A percentile compares a stretch with the other conserved stretches of the same genome.
phyloP scores from a whole-genome alignment of 2,113 vertebrate species.

The Leiothrix lutea region DNA sequence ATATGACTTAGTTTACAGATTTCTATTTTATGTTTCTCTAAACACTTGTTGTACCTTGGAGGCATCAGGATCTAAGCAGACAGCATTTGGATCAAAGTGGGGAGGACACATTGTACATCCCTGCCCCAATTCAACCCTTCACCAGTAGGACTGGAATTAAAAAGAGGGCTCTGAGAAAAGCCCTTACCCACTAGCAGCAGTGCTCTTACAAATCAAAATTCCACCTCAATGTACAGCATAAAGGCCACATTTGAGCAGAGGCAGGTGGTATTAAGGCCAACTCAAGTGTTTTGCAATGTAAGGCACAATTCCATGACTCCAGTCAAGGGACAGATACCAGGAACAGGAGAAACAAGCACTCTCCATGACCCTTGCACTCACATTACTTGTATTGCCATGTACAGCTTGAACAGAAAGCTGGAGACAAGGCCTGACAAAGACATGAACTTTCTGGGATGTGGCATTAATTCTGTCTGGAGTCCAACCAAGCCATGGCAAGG shows the following conservation, averaged over 20 bases:
- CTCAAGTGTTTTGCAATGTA: background rate
- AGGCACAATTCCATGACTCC: background rate
- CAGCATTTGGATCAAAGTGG: background rate
- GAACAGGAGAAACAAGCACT: background rate
- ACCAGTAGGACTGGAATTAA: background rate
- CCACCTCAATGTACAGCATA: background rate
- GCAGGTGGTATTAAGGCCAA: background rate
- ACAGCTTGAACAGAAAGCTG: background rate
- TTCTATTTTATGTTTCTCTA: slow-evolving; percentile 15
- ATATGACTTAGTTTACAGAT: background rate
- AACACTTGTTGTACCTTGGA: background rate
- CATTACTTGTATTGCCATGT: background rate
- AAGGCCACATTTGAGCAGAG: background rate
- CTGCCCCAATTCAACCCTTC: background rate
- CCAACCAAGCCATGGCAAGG: background rate
- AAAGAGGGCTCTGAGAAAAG: background rate
- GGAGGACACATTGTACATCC: background rate
- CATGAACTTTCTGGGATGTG: accelerated
- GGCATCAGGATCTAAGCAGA: background rate
- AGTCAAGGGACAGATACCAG: background rate
- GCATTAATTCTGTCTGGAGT: background rate
- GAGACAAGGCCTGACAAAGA: background rate
- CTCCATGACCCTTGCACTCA: background rate
- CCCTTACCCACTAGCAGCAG: background rate
- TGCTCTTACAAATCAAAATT: background rate